phyloP scores from a whole-genome alignment of 2,113 vertebrate species.

The Syrrhaptes paradoxus region DNA sequence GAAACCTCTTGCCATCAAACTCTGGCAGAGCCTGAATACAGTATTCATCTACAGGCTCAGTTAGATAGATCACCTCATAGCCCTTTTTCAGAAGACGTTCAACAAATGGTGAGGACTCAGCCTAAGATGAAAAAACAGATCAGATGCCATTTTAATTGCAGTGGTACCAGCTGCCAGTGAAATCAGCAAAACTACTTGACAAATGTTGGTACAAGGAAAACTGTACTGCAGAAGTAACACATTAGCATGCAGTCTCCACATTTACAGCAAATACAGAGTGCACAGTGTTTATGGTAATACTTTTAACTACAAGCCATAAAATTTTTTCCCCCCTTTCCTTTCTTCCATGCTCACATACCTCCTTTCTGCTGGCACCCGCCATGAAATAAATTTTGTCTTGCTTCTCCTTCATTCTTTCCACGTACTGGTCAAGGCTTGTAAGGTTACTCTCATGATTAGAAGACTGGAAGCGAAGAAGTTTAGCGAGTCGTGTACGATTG shows the following conservation, averaged over 20 bases:
- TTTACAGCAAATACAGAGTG: background rate
- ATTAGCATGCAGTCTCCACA: fast-evolving
- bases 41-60: slow-evolving; percentile 97
- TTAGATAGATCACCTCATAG: slow-evolving; percentile 97
- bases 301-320: fast-evolving
- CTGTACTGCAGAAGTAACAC: background rate
- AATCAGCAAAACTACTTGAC: background rate
- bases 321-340: background rate
- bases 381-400: slow-evolving; percentile 99
- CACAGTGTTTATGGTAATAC: background rate
- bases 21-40: slow-evolving; percentile 97
- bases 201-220: background rate
- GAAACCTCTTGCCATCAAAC: slow-evolving; percentile 97
- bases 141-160: background rate
- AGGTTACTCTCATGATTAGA: slow-evolving; percentile 85
- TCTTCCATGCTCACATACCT: slow-evolving; percentile 75
- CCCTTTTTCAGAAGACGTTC: slow-evolving; percentile 95
- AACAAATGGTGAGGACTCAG: slow-evolving; percentile 95
- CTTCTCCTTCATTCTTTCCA: slow-evolving; percentile 99
- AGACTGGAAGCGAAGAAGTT: slow-evolving; percentile 95
- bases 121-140: slow-evolving; percentile 70
- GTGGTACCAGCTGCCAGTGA: background rate
- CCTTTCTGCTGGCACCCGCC: slow-evolving; percentile 93
- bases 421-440: slow-evolving; percentile 93
- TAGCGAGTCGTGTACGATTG: slow-evolving; percentile 95